Evolutionary conservation across 2,113 vertebrate species (phyloP).

Genomic region (Spea multiplicata): DNA sequence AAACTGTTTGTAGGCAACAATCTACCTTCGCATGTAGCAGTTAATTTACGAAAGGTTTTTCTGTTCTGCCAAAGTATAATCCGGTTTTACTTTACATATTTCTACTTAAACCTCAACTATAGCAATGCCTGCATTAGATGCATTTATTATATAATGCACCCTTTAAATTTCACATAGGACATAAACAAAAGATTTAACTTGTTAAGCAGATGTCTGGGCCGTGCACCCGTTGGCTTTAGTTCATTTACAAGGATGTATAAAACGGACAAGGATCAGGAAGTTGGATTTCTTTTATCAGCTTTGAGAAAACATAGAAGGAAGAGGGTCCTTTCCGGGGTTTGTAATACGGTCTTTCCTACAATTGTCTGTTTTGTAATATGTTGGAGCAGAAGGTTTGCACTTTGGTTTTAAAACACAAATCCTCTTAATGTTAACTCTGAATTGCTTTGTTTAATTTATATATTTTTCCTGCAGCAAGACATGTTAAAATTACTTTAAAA

Average conservation of each 20-base stretch:
- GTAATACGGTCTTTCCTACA: slow-evolving; percentile 63
- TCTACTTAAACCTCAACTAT: neutral
- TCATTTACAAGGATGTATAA: slow-evolving; percentile 57
- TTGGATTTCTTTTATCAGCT: slow-evolving; percentile 63
- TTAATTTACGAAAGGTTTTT: too few species aligned
- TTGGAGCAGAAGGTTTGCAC: slow-evolving; percentile 27
- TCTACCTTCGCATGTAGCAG: too few species aligned
- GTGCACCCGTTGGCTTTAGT: slow-evolving; percentile 50
- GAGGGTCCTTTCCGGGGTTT: slow-evolving; percentile 58
- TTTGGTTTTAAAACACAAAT: neutral
- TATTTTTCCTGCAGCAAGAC: too few species aligned
- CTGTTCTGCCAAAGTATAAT: too few species aligned
- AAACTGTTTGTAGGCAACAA: too few species aligned
- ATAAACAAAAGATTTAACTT: neutral
- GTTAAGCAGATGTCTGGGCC: slow-evolving; percentile 6
- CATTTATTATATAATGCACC: too few species aligned
- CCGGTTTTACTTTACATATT: too few species aligned
- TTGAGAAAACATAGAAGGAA: slow-evolving; percentile 63
- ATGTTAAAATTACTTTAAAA: too few species aligned
- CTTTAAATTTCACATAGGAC: too few species aligned
- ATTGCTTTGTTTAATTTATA: too few species aligned
- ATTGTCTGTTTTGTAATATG: slow-evolving; percentile 64
- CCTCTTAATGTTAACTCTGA: neutral
- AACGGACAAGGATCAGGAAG: slow-evolving; percentile 61
- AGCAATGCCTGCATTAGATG: neutral